Percentiles rank a stretch among this genome's conserved stretches.
These are phyloP conservation scores for Melanotaenia duboulayi DNA, from an alignment of 2,113 vertebrate species.

Conservation along the genomic window DNA sequence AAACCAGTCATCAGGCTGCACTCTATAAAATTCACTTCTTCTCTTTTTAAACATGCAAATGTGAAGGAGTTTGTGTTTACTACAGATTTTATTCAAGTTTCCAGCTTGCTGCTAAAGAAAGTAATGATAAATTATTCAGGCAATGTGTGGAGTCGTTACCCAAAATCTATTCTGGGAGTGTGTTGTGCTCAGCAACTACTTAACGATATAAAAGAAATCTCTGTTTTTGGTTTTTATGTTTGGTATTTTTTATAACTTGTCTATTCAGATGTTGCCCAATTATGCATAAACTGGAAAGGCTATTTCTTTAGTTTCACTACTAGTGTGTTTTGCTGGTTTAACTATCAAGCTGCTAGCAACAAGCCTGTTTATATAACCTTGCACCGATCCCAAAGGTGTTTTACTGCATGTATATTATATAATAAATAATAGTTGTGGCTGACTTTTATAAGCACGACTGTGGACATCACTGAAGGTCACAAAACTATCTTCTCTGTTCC, in stretches of 20 bases:
- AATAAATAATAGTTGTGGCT: background rate
- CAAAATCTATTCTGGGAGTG: slow-evolving; percentile 61
- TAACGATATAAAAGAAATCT: slow-evolving; percentile 65
- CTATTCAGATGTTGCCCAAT: slow-evolving; percentile 53
- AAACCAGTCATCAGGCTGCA: slow-evolving; percentile 30
- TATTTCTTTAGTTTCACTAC: slow-evolving; percentile 20
- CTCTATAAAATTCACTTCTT: slow-evolving; percentile 49
- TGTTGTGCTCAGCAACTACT: slow-evolving; percentile 63
- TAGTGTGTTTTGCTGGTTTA: slow-evolving; percentile 31
- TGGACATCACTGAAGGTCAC: slow-evolving; percentile 6
- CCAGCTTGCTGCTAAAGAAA: slow-evolving; percentile 55
- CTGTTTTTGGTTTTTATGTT: background rate
- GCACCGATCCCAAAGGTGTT: slow-evolving; percentile 9
- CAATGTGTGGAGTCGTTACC: slow-evolving; percentile 64
- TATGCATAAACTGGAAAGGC: background rate
- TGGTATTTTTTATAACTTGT: slow-evolving; percentile 34
- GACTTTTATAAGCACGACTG: background rate
- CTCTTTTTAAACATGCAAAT: slow-evolving; percentile 51
- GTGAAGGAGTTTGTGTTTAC: slow-evolving; percentile 64
- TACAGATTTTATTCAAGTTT: slow-evolving; percentile 64
- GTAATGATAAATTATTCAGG: slow-evolving; percentile 67
- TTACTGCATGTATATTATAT: slow-evolving; percentile 9
- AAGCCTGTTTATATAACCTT: slow-evolving; percentile 15
- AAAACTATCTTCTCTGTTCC: background rate
- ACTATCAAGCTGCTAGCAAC: slow-evolving; percentile 23